phyloP scores from a whole-genome alignment of 2,113 vertebrate species.

The Carlito syrichta region DNA sequence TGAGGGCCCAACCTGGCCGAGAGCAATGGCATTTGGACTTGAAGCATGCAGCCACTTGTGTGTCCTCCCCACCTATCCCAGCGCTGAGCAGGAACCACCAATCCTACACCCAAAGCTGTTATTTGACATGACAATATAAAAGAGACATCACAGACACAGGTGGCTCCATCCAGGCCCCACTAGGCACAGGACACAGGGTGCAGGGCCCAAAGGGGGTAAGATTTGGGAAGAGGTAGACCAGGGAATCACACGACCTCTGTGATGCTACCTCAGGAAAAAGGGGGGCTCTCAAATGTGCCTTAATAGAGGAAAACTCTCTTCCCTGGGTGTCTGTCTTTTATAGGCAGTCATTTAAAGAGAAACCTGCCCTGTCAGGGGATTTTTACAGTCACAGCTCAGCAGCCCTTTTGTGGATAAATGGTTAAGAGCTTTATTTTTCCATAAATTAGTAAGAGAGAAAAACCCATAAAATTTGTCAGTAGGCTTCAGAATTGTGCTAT shows the following conservation, averaged over 20 bases:
- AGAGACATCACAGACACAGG: fast-evolving
- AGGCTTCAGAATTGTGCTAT: not conserved
- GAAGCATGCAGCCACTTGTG: not conserved
- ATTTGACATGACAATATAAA: fast-evolving
- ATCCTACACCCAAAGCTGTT: fast-evolving
- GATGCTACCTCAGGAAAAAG: fast-evolving
- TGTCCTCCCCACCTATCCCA: not conserved
- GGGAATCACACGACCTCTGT: fast-evolving
- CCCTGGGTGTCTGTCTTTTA: fast-evolving
- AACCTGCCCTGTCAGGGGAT: not conserved
- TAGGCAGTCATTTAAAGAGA: not conserved
- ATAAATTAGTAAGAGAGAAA: not conserved
- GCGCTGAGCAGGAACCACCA: not conserved
- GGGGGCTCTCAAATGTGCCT: fast-evolving
- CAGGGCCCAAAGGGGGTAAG: fast-evolving
- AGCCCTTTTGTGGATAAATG: not conserved
- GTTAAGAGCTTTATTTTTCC: not conserved
- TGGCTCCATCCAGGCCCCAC: fast-evolving
- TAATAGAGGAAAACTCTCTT: not conserved
- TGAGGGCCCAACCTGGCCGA: not conserved
- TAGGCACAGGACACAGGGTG: fast-evolving
- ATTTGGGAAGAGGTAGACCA: fast-evolving
- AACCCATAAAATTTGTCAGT: not conserved
- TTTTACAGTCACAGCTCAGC: not conserved
- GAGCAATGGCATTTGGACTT: not conserved